These are phyloP conservation scores for Masticophis lateralis DNA, from an alignment of 2,797 vertebrate species.

Conservation along the genomic window DNA sequence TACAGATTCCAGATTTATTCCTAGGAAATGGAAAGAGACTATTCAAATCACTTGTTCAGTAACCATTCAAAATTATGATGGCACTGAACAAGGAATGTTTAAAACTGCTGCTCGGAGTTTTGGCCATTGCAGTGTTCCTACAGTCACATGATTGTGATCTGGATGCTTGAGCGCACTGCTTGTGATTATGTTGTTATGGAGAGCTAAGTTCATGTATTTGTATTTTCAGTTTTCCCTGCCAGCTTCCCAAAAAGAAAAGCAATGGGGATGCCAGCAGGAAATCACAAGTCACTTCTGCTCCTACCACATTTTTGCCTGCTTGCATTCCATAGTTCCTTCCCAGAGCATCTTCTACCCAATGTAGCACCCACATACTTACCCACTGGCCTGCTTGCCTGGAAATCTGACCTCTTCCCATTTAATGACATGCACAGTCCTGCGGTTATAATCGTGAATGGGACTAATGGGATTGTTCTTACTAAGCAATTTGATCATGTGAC, in stretches of 20 bases:
- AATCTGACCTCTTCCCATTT: background rate
- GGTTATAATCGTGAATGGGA: background rate
- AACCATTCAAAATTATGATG: background rate
- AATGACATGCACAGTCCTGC: background rate
- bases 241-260: background rate
- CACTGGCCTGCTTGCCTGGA: background rate
- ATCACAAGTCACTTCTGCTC: background rate
- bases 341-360: background rate
- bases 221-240: background rate
- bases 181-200: background rate
- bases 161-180: background rate
- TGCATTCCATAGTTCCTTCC: background rate
- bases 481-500: background rate
- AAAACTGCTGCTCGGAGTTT: background rate
- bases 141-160: background rate
- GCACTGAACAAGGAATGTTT: background rate
- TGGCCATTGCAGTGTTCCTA: background rate
- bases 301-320: background rate
- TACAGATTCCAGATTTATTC: background rate
- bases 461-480: background rate
- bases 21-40: background rate
- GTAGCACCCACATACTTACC: background rate
- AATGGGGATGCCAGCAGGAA: background rate
- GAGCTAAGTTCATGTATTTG: background rate
- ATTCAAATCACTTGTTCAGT: background rate